Percentiles rank a stretch among this genome's conserved stretches.
Conservation (phyloP, 2,113 vertebrate genomes). For the Paracanthobrama guichenoti region DNA sequence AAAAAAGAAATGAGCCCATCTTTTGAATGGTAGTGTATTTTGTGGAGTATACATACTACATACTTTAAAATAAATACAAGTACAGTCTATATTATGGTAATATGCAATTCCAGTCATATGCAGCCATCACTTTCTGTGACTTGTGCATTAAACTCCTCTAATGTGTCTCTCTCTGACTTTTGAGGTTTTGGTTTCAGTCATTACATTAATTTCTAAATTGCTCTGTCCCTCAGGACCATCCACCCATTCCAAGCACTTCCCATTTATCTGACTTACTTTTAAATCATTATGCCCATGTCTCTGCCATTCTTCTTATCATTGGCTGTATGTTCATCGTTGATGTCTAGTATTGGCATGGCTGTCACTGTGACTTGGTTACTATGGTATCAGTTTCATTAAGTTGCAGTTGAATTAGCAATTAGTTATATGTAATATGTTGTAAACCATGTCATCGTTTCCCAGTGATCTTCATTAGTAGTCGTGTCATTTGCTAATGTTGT, state of each 20-base stretch:
- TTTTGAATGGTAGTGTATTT: not conserved
- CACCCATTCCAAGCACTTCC: constrained; percentile 27
- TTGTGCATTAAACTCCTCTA: not conserved
- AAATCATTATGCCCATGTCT: constrained; percentile 3
- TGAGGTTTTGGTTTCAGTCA: constrained; percentile 49
- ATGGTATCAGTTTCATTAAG: not conserved
- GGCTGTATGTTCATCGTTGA: not conserved
- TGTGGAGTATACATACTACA: not conserved
- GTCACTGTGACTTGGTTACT: not conserved
- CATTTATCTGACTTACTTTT: constrained; percentile 21
- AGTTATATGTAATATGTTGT: not conserved
- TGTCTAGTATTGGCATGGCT: not conserved
- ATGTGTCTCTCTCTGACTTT: constrained; percentile 24
- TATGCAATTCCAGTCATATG: not conserved
- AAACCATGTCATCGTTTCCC: constrained; percentile 2
- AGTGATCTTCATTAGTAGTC: not conserved
- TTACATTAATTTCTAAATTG: constrained; percentile 37
- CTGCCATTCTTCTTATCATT: not conserved
- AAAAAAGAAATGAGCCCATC: no score
- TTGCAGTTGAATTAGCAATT: constrained; percentile 11
- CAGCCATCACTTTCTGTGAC: not conserved
- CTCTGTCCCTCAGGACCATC: constrained; percentile 21
- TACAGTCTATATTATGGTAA: not conserved
- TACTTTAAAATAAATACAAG: no score
- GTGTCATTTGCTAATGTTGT: not conserved